Percentiles rank a stretch among this genome's conserved stretches.
These are phyloP conservation scores for Cephus runcator DNA, from an alignment of 2,888 invertebrate genomes.

Conservation along the genomic window DNA sequence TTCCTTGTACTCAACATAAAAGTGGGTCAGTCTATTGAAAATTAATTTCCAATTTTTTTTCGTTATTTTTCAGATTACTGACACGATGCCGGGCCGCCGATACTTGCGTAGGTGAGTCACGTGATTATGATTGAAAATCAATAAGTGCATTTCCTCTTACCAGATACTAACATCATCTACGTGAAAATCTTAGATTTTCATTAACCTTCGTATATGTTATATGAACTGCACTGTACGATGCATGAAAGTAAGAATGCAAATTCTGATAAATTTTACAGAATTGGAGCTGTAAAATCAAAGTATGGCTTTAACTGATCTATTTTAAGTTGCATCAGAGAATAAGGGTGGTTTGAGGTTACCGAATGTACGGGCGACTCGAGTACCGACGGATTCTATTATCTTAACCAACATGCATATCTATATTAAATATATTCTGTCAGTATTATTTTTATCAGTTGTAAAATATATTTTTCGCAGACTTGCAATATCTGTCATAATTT, in stretches of 20 bases:
- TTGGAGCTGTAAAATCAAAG: too few species aligned
- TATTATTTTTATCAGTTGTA: too few species aligned
- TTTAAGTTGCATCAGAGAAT: not conserved
- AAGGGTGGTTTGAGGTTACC: not conserved
- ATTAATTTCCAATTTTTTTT: not conserved
- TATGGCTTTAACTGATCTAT: too few species aligned
- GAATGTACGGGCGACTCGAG: not conserved
- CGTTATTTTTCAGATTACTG: slow-evolving; percentile 48
- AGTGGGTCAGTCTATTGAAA: not conserved
- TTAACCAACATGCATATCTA: not conserved
- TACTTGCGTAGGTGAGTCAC: slow-evolving; percentile 46
- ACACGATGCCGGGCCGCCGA: slow-evolving; percentile 43
- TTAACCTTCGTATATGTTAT: too few species aligned
- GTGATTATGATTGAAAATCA: not conserved
- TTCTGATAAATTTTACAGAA: too few species aligned
- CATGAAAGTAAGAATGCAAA: too few species aligned
- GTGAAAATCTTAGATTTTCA: not conserved
- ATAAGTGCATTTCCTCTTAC: not conserved
- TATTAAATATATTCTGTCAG: too few species aligned
- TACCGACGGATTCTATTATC: not conserved
- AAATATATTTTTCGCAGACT: not conserved
- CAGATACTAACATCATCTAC: not conserved
- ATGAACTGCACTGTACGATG: too few species aligned
- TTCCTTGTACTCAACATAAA: not conserved
- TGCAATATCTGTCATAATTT: not conserved